Evolutionary conservation across 2,888 invertebrate species (phyloP).

Genomic region (Himalopsyche kuldschensis): DNA sequence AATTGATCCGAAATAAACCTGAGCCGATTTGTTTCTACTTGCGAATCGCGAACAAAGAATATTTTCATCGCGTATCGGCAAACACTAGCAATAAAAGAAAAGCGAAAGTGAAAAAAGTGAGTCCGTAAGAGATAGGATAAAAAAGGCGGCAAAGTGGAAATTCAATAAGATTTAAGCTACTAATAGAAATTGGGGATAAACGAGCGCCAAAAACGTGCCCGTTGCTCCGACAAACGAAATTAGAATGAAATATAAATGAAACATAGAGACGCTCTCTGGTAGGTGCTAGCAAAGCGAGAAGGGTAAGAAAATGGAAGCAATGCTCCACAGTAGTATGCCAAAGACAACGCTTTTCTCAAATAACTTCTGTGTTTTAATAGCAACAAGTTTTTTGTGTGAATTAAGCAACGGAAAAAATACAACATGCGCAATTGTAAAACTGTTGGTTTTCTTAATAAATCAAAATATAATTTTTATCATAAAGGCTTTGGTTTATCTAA

Average conservation of each 20-base stretch:
- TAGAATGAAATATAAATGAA: slow-evolving; percentile 54
- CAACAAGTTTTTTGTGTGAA: neutral
- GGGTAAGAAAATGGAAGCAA: slow-evolving; percentile 3
- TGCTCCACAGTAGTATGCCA: neutral
- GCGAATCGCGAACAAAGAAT: slow-evolving; percentile 27
- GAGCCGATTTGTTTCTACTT: neutral
- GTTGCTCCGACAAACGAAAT: slow-evolving; percentile 50
- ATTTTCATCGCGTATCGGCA: slow-evolving; percentile 29
- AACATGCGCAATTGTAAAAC: too few relatives aligned
- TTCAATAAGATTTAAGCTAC: slow-evolving; percentile 41
- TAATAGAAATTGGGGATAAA: slow-evolving; percentile 40
- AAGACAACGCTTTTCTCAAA: neutral
- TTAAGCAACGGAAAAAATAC: too few relatives aligned
- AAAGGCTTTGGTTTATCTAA: too few relatives aligned
- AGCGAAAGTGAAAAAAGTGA: slow-evolving; percentile 36
- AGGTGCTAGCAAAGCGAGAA: neutral
- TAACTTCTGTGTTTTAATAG: neutral
- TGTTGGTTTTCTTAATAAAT: too few relatives aligned
- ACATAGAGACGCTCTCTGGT: slow-evolving; percentile 8
- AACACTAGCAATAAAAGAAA: slow-evolving; percentile 27
- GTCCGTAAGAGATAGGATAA: slow-evolving; percentile 37
- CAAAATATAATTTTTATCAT: too few relatives aligned
- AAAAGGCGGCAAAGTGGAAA: slow-evolving; percentile 41
- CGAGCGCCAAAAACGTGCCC: slow-evolving; percentile 34
- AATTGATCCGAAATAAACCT: slow-evolving; percentile 33